Conservation (phyloP, 2,888 invertebrate genomes). For the Philonicus albiceps region DNA sequence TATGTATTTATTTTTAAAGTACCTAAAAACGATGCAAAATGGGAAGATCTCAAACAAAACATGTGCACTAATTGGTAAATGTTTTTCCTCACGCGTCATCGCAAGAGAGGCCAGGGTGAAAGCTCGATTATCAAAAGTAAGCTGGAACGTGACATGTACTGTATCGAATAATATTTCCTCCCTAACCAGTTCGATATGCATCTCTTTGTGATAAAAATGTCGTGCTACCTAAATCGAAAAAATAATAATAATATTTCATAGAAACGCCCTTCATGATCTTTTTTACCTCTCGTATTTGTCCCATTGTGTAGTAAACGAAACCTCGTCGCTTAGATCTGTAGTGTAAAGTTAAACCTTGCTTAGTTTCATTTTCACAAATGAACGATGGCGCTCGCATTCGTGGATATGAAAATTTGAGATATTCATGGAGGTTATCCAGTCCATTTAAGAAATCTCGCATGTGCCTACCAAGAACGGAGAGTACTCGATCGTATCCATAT, state of each 20-base stretch:
- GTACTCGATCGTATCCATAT: conserved; percentile 91
- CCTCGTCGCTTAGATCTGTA: conserved; percentile 92
- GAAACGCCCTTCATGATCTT: background rate
- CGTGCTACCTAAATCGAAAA: conserved; percentile 75
- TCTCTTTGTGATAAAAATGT: conserved; percentile 93
- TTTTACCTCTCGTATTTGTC: conserved; percentile 85
- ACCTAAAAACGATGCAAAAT: conserved; percentile 97
- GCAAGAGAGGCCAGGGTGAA: conserved; percentile 83
- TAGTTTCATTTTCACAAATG: conserved; percentile 94
- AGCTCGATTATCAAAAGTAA: conserved; percentile 93
- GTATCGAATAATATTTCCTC: conserved; percentile 90
- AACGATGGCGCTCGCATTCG: conserved; percentile 91
- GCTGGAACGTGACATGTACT: conserved; percentile 91
- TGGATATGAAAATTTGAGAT: conserved; percentile 94
- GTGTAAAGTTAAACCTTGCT: conserved; percentile 90
- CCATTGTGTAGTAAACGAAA: conserved; percentile 96
- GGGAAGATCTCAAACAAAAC: conserved; percentile 97
- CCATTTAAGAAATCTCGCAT: conserved; percentile 96
- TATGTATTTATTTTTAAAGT: conserved; percentile 52
- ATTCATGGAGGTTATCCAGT: conserved; percentile 96
- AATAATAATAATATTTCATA: background rate
- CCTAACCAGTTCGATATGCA: conserved; percentile 87
- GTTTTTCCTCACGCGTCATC: conserved; percentile 88
- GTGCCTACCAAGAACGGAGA: conserved; percentile 89
- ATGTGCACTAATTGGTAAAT: conserved; percentile 86